A percentile compares a stretch with the other conserved stretches of the same genome.
Conservation (phyloP, 2,797 vertebrate species). For the Zalophus californianus region DNA sequence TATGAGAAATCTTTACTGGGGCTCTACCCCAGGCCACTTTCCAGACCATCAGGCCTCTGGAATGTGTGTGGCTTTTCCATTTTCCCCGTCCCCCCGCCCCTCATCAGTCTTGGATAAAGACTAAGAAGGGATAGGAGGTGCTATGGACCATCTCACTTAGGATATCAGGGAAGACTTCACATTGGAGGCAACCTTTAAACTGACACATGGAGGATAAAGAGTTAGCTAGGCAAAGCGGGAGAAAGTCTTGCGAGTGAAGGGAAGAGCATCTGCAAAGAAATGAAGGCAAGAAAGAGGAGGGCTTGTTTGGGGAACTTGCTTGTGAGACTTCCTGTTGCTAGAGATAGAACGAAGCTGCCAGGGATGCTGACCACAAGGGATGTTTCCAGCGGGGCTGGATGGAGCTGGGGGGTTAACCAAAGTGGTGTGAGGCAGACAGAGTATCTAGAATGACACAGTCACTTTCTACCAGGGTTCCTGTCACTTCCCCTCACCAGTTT, state of each 20-base stretch:
- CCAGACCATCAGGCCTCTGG: not conserved
- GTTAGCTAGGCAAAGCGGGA: not conserved
- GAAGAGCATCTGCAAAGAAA: not conserved
- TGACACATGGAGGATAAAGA: not conserved
- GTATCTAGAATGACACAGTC: not conserved
- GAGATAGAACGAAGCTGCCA: not conserved
- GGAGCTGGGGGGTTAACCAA: not conserved
- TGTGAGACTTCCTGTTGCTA: not conserved
- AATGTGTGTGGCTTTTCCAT: not conserved
- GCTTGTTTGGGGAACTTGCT: not conserved
- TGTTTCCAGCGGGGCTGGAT: not conserved
- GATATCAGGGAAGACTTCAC: not conserved
- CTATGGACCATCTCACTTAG: not conserved
- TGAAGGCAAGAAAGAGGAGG: not conserved
- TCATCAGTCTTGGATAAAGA: not conserved
- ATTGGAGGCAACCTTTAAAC: not conserved
- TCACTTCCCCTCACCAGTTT: conserved; percentile 36
- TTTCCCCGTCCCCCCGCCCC: not conserved
- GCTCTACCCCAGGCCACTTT: not conserved
- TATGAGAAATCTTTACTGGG: not conserved
- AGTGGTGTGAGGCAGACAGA: not conserved
- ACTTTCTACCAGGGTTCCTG: not conserved
- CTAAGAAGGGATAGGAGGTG: not conserved
- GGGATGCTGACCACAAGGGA: not conserved
- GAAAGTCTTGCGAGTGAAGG: not conserved